A percentile compares a stretch with the other conserved stretches of the same genome.
Evolutionary conservation across 2,888 invertebrate species (phyloP).

Genomic region (Macrophya alboannulata): DNA sequence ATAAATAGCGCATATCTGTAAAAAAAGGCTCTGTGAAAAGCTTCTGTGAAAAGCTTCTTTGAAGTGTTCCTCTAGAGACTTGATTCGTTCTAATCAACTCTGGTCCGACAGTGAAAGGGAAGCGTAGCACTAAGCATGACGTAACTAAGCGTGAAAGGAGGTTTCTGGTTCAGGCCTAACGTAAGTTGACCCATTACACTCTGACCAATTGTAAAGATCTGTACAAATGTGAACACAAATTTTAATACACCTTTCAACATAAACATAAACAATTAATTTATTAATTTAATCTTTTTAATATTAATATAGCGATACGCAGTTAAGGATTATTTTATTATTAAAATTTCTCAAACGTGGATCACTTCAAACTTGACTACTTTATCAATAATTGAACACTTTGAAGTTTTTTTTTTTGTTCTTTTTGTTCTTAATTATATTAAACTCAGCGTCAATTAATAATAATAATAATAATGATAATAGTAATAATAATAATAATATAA

Average conservation of each 20-base stretch:
- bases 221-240: conserved; percentile 55
- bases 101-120: conserved; percentile 49
- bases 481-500: conserved; percentile 3
- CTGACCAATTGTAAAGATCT: conserved; percentile 53
- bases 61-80: conserved; percentile 21
- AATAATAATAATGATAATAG: no score
- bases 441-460: background rate
- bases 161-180: conserved; percentile 53
- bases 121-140: conserved; percentile 54
- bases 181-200: conserved; percentile 46
- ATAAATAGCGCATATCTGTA: background rate
- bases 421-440: background rate
- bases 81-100: conserved; percentile 36
- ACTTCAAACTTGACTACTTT: background rate
- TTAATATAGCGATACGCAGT: background rate
- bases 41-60: conserved; percentile 23
- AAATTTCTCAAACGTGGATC: background rate
- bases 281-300: background rate
- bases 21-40: conserved; percentile 18
- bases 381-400: background rate
- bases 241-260: conserved; percentile 39
- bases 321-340: background rate
- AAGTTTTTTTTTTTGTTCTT: background rate
- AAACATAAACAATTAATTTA: background rate
- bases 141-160: conserved; percentile 52